Percentiles rank a stretch among this genome's conserved stretches.
Evolutionary conservation across 2,888 invertebrate genomes (phyloP).

Genomic region (Drosophila borealis): DNA sequence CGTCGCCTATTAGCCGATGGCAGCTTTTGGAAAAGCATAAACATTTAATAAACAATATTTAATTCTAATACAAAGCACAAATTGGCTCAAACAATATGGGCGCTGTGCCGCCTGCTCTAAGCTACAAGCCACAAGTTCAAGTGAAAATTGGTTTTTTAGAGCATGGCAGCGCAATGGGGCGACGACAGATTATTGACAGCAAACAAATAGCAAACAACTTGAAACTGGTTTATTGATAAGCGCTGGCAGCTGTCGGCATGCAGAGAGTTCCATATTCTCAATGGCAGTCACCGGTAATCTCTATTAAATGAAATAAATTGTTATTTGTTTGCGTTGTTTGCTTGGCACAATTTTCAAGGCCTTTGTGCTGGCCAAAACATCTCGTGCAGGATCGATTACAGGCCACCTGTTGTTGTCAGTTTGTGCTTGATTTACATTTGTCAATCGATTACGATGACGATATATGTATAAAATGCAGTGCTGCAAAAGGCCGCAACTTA

Average conservation of each 20-base stretch:
- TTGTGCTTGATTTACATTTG: slow-evolving; percentile 18
- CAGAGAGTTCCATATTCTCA: slow-evolving; percentile 60
- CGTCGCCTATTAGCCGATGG: slow-evolving; percentile 11
- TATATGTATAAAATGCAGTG: slow-evolving; percentile 17
- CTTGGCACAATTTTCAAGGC: slow-evolving; percentile 71
- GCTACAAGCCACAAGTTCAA: slow-evolving; percentile 12
- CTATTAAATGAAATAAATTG: slow-evolving; percentile 65
- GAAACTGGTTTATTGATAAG: slow-evolving; percentile 53
- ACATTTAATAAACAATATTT: slow-evolving; percentile 69
- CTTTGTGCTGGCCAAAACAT: slow-evolving; percentile 34
- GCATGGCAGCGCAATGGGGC: slow-evolving; percentile 51
- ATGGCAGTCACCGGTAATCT: slow-evolving; percentile 63
- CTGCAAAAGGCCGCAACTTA: slow-evolving; percentile 13
- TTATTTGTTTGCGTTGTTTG: slow-evolving; percentile 36
- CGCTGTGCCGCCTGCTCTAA: slow-evolving; percentile 15
- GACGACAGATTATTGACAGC: slow-evolving; percentile 70
- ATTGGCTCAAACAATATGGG: slow-evolving; percentile 42
- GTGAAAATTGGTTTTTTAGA: slow-evolving; percentile 68
- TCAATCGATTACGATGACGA: slow-evolving; percentile 42
- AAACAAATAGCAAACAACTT: slow-evolving; percentile 52
- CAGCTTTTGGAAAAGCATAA: slow-evolving; percentile 51
- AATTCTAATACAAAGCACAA: slow-evolving; percentile 57
- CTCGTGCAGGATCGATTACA: slow-evolving; percentile 20
- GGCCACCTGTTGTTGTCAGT: background rate
- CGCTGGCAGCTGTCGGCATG: slow-evolving; percentile 20